Evolutionary conservation across 2,797 vertebrate species (phyloP).

Genomic region (Tiaroga cobitis): DNA sequence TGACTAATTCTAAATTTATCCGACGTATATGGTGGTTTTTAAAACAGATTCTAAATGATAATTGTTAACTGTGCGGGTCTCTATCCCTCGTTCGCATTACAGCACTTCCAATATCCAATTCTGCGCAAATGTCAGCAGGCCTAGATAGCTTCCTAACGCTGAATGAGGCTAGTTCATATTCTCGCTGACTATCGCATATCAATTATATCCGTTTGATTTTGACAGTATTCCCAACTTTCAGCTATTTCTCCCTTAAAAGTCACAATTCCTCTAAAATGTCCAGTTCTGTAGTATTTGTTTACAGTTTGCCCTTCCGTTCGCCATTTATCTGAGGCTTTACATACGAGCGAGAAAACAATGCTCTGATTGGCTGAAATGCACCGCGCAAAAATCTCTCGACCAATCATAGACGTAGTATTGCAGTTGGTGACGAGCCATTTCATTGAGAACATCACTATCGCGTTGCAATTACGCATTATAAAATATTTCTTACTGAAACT

Average conservation of each 20-base stretch:
- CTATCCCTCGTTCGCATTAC: constrained; percentile 35
- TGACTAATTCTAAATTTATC: constrained; percentile 32
- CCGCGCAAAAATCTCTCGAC: constrained; percentile 77
- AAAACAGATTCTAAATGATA: neutral
- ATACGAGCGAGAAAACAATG: constrained; percentile 75
- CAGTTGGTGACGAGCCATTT: neutral
- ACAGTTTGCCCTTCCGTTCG: constrained; percentile 71
- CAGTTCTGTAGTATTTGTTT: constrained; percentile 64
- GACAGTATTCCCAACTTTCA: neutral
- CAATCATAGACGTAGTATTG: constrained; percentile 68
- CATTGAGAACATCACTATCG: constrained; percentile 21
- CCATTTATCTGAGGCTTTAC: constrained; percentile 68
- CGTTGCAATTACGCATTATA: constrained; percentile 48
- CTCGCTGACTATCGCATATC: neutral
- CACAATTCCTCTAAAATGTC: constrained; percentile 34
- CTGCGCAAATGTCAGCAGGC: constrained; percentile 57
- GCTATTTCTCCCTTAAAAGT: constrained; percentile 19
- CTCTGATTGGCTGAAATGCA: constrained; percentile 74
- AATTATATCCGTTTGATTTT: neutral
- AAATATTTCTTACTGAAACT: neutral
- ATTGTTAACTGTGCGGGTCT: constrained; percentile 1
- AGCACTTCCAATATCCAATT: constrained; percentile 40
- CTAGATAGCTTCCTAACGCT: constrained; percentile 29
- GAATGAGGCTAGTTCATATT: constrained; percentile 5
- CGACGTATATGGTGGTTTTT: neutral